Percentiles rank a stretch among this genome's conserved stretches.
Evolutionary conservation across 2,888 invertebrate species (phyloP).

Genomic region (Halictus ligatus): DNA sequence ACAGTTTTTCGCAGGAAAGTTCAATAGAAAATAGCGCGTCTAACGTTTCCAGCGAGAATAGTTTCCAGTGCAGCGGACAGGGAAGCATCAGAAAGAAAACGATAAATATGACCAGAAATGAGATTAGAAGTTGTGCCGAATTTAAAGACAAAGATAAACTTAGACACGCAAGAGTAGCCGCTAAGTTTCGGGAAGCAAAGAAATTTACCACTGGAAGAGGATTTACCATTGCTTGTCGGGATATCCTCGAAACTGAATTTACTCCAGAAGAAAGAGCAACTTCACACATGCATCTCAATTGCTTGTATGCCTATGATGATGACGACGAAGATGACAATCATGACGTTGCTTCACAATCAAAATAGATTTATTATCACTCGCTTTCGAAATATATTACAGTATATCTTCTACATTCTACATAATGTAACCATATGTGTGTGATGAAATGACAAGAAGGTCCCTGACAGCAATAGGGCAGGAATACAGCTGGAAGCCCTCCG

Average conservation of each 20-base stretch:
- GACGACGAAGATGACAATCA: background rate
- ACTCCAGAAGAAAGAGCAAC: too few relatives aligned
- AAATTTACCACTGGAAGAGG: slow-evolving; percentile 52
- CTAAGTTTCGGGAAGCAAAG: background rate
- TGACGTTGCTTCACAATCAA: too few relatives aligned
- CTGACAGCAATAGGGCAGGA: too few relatives aligned
- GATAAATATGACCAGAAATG: background rate
- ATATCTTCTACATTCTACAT: background rate
- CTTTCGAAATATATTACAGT: background rate
- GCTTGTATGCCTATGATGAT: background rate
- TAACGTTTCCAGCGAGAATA: background rate
- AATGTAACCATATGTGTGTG: background rate
- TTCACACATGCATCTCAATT: too few relatives aligned
- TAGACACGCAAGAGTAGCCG: background rate
- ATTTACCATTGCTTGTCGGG: slow-evolving; percentile 27
- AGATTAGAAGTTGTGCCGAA: background rate
- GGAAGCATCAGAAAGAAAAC: background rate
- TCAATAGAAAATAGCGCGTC: background rate
- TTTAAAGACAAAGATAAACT: too few relatives aligned
- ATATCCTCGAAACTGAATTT: slow-evolving; percentile 13
- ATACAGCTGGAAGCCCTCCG: too few relatives aligned
- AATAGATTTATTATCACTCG: background rate
- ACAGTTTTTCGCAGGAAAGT: background rate
- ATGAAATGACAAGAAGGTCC: too few relatives aligned
- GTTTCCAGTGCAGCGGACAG: background rate